Evolutionary conservation across 2,888 invertebrate genomes (phyloP), one percentile per base, ranked within the genome.

Genomic region (Aplocera efformata): DNA sequence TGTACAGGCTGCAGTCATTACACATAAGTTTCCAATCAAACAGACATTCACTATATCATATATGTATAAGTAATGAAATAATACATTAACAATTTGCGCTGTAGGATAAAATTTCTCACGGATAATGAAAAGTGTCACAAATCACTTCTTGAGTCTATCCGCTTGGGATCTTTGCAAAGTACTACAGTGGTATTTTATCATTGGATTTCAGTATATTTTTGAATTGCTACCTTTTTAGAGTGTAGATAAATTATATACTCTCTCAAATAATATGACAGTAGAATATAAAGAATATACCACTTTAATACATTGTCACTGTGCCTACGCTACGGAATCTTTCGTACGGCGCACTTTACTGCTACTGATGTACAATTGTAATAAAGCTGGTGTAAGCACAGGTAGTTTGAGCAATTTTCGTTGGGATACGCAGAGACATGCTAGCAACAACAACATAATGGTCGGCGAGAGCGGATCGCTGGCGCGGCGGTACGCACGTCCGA

Each of bases 371-470:
- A 34, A 17, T 39, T 59, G 43, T 63, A 44, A 54, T 56, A 50
- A 51, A 58, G 60, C 60, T 57, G 69, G 68, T 74, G 61, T 71
- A 22, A 45, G 76, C 78, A 77, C 71, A 64, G 67, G 81, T 83
- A 79, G 84, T 78, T 81, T 81, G 74, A 79, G 79, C 67, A 76
- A 67, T 74, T 63, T 82, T 72, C 72, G 71, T 81, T 86, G 86
- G 85, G 80, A 69, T 72, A 78, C 78, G 74, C 89, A 89, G 89
- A 88, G 88, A 82, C 89, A 89, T 81, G 88, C 89, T 85, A 89
- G 89, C 86, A 89, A 89, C 89, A 89, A 88, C 89, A 89, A 89
- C 88, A 85, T 89, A 76, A 65, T 86, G 82, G 78, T 79, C 63
- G 85, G 80, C 69, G 84, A 83, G 73, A 79, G 80, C 79, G 85